These are phyloP conservation scores for Nemoura dubitans DNA, from an alignment of 2,888 invertebrate genomes.

Conservation along the genomic window DNA sequence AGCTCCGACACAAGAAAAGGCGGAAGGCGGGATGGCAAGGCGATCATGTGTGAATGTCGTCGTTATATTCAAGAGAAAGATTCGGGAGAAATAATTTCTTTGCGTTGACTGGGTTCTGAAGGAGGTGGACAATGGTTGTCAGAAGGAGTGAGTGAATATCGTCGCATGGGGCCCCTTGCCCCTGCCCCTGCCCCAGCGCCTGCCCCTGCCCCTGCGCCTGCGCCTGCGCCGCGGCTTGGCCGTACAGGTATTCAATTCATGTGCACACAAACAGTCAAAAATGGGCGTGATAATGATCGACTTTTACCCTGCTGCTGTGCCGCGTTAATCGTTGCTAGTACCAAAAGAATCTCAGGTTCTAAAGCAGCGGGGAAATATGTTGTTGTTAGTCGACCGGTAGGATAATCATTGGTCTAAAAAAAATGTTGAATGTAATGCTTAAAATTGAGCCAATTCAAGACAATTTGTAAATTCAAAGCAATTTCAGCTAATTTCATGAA, in stretches of 20 bases:
- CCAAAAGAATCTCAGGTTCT: too few relatives aligned
- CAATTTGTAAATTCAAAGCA: too few relatives aligned
- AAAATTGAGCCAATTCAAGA: too few relatives aligned
- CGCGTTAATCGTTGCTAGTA: too few relatives aligned
- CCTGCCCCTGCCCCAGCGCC: too few relatives aligned
- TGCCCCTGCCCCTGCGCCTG: background rate
- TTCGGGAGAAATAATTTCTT: constrained; percentile 2
- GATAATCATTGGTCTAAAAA: too few relatives aligned
- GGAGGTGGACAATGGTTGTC: constrained; percentile 10
- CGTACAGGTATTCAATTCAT: constrained; percentile 20
- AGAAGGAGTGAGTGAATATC: constrained; percentile 3
- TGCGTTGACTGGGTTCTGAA: background rate
- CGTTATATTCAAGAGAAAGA: constrained; percentile 1
- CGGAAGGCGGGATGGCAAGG: constrained; percentile 13
- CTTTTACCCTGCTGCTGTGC: background rate
- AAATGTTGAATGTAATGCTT: too few relatives aligned
- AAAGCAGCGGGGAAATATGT: too few relatives aligned
- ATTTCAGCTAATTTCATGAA: too few relatives aligned
- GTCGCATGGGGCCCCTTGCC: background rate
- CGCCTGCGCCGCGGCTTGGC: background rate
- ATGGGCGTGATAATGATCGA: background rate
- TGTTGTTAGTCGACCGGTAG: too few relatives aligned
- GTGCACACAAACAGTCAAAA: constrained; percentile 3
- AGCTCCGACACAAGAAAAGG: background rate
- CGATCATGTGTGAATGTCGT: constrained; percentile 26